These are phyloP conservation scores for Cybosia mesomella DNA, from an alignment of 2,888 invertebrate genomes.

Conservation along the genomic window DNA sequence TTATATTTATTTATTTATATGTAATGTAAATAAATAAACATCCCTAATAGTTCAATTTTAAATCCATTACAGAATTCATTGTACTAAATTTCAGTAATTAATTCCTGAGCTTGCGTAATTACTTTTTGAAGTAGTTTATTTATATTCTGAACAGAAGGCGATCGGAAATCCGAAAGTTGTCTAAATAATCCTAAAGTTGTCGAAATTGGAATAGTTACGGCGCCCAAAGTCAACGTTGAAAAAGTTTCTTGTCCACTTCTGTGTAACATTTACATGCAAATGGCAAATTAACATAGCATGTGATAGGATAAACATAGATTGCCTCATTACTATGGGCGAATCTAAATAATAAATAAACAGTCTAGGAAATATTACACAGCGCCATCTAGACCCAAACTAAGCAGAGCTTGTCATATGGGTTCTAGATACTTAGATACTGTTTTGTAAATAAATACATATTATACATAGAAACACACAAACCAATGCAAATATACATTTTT, in stretches of 20 bases:
- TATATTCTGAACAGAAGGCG: slow-evolving; percentile 39
- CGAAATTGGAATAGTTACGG: slow-evolving; percentile 52
- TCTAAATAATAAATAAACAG: too few species aligned
- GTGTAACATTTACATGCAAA: slow-evolving; percentile 40
- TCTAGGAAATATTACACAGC: too few species aligned
- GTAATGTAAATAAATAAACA: too few species aligned
- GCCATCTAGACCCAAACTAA: too few species aligned
- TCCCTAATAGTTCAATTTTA: not conserved
- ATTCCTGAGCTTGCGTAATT: slow-evolving; percentile 28
- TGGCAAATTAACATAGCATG: slow-evolving; percentile 23
- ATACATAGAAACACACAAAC: too few species aligned
- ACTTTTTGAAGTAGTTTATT: slow-evolving; percentile 50
- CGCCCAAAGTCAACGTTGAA: slow-evolving; percentile 26
- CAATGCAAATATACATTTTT: too few species aligned
- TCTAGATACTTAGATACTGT: too few species aligned
- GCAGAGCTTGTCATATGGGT: too few species aligned
- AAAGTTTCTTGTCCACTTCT: slow-evolving; percentile 25
- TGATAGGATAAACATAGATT: slow-evolving; percentile 8
- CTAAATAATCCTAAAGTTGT: slow-evolving; percentile 48
- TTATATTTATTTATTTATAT: too few species aligned
- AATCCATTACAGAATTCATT: slow-evolving; percentile 28
- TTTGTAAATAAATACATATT: too few species aligned
- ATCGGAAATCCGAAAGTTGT: slow-evolving; percentile 48
- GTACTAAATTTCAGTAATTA: slow-evolving; percentile 43
- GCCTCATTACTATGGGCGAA: not conserved